A percentile compares a stretch with the other conserved stretches of the same genome.
Evolutionary conservation across 2,797 vertebrate species (phyloP).

Genomic region (Neomorphus geoffroyi): DNA sequence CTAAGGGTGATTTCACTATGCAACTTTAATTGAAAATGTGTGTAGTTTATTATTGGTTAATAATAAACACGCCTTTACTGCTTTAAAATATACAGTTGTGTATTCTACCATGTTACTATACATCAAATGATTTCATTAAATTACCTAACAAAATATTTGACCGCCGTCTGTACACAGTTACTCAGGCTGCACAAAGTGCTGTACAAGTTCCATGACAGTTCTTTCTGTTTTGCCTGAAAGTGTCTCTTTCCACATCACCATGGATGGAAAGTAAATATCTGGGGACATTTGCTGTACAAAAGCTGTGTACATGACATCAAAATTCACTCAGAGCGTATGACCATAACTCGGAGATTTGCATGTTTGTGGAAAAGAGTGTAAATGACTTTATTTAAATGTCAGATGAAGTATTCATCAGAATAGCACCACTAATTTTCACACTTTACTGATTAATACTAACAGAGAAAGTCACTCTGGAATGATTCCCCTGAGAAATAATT

Average conservation of each 20-base stretch:
- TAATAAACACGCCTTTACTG: neutral
- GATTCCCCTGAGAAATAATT: neutral
- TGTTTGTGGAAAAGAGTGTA: neutral
- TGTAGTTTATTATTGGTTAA: neutral
- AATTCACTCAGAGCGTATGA: neutral
- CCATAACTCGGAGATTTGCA: neutral
- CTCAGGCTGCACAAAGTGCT: neutral
- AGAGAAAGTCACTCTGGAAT: conserved; percentile 2
- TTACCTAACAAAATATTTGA: neutral
- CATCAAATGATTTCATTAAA: neutral
- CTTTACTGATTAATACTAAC: conserved; percentile 21
- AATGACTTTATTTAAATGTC: neutral
- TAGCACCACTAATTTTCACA: conserved; percentile 8
- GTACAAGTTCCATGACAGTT: neutral
- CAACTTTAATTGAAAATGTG: neutral
- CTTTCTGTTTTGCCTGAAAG: neutral
- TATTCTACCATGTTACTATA: neutral
- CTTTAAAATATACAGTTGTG: neutral
- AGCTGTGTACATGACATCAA: neutral
- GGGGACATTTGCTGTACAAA: neutral
- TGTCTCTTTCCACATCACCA: neutral
- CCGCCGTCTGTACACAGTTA: neutral
- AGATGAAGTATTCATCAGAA: neutral
- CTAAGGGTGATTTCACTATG: neutral
- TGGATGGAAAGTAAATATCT: neutral